These are phyloP conservation scores for Dascyllus trimaculatus DNA, from an alignment of 2,113 vertebrate species.

Conservation along the genomic window DNA sequence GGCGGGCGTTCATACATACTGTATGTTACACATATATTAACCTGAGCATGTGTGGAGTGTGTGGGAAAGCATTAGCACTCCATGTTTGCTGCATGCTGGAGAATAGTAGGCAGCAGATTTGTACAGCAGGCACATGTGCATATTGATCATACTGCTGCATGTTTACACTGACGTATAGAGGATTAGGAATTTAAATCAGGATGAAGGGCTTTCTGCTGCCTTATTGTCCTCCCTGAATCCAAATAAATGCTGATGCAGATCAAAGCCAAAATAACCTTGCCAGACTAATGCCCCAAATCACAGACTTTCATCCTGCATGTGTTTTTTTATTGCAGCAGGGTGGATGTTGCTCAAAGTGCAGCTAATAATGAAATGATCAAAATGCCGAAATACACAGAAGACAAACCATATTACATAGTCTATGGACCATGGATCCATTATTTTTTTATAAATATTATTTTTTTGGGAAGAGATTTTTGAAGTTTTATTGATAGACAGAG, in stretches of 20 bases:
- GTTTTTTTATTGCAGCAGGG: not conserved
- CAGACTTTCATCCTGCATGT: conserved; percentile 14
- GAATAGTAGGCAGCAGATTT: conserved; percentile 22
- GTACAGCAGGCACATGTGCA: conserved; percentile 9
- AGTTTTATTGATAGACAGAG: too few relatives aligned
- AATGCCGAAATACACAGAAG: not conserved
- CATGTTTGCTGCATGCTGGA: conserved; percentile 22
- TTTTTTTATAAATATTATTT: too few relatives aligned
- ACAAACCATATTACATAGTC: not conserved
- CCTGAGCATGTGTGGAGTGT: conserved; percentile 16
- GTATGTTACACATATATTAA: not conserved
- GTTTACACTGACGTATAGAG: conserved; percentile 23
- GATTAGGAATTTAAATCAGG: conserved; percentile 48
- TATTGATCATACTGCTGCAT: conserved; percentile 45
- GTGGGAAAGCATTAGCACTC: conserved; percentile 17
- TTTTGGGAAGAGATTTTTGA: too few relatives aligned
- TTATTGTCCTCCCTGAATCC: conserved; percentile 40
- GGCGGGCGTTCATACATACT: not conserved
- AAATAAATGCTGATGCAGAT: conserved; percentile 61
- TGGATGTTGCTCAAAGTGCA: not conserved
- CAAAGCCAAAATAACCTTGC: conserved; percentile 42
- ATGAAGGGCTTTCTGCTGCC: conserved; percentile 44
- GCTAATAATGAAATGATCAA: not conserved
- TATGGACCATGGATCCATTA: not conserved
- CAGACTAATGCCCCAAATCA: conserved; percentile 50